Evolutionary conservation across 2,797 vertebrate genomes (phyloP), one percentile per base, ranked within the genome.

Genomic region (Diglossa cyanea): DNA sequence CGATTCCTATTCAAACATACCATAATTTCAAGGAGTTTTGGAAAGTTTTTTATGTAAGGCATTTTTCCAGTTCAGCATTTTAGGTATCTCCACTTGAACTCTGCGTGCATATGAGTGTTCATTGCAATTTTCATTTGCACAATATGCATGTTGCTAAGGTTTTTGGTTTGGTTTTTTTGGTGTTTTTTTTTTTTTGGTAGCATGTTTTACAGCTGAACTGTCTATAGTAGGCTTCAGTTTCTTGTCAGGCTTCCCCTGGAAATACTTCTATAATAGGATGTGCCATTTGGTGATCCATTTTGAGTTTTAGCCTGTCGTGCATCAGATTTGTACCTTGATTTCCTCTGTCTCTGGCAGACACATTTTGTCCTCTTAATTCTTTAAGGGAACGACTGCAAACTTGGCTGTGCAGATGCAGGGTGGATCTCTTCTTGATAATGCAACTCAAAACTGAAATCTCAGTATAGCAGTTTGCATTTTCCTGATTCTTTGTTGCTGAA

Each of bases 91-190:
- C 44, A 17, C 35, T 70, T 44, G 48, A 51, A 21, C 8, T 78
- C n/a, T 48, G 13, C 0, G 0, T 50, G n/a, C 58, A 61, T 24
- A 25, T 68, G 16, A 17, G 9, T 33, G 7, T 57, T 86, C 16
- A 11, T 13, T 57, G 13, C 53, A 18, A 3, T 67, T 88, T 72
- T 77, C 18, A 7, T 60, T 62, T 91, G 63, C 39, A 35, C n/a
- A 35, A 4, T 37, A 12, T 2, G 0, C 18, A 10, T 3, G 2
- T 61, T 44, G 26, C 26, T 6, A 3, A 60, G 25, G 14, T 21
- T 53, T 40, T 47, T n/a, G 5, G 23, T 42, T 67, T 39, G 10
- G 2, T 7, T 60, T 39, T 51, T 33, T 6, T 11, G 2, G 10
- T 11, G 1, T 37, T 39, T 15, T 4, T 54, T 31, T 33, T 44